These are phyloP conservation scores for Brachirus orientalis DNA, from an alignment of 2,113 vertebrate genomes.

Conservation along the genomic window DNA sequence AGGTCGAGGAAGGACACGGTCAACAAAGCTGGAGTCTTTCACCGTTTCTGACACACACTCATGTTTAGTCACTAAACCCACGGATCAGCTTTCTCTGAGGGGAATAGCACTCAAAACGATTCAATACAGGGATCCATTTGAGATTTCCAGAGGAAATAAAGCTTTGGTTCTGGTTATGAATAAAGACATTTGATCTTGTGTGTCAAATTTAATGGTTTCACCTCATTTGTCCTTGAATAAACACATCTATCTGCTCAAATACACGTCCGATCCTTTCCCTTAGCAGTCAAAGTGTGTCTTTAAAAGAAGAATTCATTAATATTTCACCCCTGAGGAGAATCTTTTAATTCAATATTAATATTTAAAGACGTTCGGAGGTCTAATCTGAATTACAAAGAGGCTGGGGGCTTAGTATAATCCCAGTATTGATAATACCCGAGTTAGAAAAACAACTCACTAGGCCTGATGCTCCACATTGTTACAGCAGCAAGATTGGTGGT, in stretches of 20 bases:
- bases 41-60: constrained; percentile 42
- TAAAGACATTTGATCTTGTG: constrained; percentile 34
- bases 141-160: constrained; percentile 32
- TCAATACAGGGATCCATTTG: constrained; percentile 48
- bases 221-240: constrained; percentile 6
- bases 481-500: no score
- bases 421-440: constrained; percentile 27
- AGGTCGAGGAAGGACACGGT: constrained; percentile 64
- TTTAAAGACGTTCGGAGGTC: constrained; percentile 62
- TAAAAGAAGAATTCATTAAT: constrained; percentile 71
- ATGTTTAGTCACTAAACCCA: constrained; percentile 24
- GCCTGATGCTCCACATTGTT: constrained; percentile 22
- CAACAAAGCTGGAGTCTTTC: no score
- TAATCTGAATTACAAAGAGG: constrained; percentile 76
- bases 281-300: constrained; percentile 46
- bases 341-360: constrained; percentile 80
- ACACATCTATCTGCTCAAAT: no score
- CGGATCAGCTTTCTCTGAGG: constrained; percentile 51
- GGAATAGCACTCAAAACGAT: constrained; percentile 38
- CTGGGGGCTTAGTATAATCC: constrained; percentile 40
- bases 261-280: no score
- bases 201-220: constrained; percentile 17
- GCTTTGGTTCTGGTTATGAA: constrained; percentile 25
- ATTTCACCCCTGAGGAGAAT: constrained; percentile 71
- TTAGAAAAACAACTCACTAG: no score